Conservation (phyloP, 2,113 vertebrate genomes). For the Lontra canadensis region DNA sequence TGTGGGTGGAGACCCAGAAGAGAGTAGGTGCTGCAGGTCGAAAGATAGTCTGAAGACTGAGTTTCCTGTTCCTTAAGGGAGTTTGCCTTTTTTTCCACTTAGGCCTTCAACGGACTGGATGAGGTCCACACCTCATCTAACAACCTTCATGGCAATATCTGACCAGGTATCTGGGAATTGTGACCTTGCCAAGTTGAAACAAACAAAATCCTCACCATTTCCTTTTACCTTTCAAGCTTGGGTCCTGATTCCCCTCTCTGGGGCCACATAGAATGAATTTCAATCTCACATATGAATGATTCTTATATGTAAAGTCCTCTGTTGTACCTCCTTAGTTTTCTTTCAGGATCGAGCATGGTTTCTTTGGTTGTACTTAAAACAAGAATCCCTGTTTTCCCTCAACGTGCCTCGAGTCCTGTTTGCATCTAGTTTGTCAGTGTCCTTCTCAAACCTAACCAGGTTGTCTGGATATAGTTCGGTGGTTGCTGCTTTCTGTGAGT, state of each 20-base stretch:
- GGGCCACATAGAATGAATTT: background rate
- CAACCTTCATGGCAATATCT: background rate
- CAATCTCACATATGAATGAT: background rate
- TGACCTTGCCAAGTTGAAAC: background rate
- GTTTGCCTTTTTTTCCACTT: background rate
- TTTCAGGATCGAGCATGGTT: background rate
- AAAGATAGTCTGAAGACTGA: background rate
- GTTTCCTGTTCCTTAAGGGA: background rate
- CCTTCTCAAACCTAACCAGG: background rate
- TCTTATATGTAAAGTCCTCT: background rate
- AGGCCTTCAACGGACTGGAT: background rate
- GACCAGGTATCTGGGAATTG: background rate
- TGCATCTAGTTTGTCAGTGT: background rate
- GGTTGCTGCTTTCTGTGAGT: background rate
- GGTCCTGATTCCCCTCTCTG: background rate
- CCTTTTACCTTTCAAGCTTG: background rate
- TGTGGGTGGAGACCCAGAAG: background rate
- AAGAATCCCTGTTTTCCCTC: rapidly evolving
- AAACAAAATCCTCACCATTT: background rate
- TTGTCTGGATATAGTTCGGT: background rate
- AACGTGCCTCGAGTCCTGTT: rapidly evolving
- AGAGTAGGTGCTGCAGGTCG: background rate
- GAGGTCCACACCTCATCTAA: background rate
- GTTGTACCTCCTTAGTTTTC: rapidly evolving
- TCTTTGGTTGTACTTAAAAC: rapidly evolving